Evolutionary conservation across 1,140 invertebrate genomes (phyloP).

Genomic region (Drosophila virilis): DNA sequence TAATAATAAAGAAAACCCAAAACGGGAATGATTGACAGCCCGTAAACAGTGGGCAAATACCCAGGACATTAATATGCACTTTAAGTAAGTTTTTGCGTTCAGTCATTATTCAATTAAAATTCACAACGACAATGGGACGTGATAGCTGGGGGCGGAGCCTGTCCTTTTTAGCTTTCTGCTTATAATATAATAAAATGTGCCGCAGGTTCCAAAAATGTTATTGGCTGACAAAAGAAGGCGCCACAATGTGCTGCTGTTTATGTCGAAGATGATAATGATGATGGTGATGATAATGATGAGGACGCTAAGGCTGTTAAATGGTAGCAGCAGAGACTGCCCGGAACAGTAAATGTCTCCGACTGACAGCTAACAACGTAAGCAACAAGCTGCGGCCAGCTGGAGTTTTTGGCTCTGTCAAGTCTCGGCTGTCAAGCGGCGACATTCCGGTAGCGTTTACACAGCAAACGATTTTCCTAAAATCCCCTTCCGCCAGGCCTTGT

Average conservation of each 20-base stretch:
- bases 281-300: neutral
- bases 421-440: constrained; percentile 28
- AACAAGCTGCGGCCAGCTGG: constrained; percentile 31
- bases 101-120: constrained; percentile 68
- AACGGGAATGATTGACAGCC: constrained; percentile 43
- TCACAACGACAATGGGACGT: constrained; percentile 16
- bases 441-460: constrained; percentile 5
- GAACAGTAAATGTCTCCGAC: constrained; percentile 11
- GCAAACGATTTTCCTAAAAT: constrained; percentile 9
- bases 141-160: neutral
- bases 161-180: constrained; percentile 28
- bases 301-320: constrained; percentile 6
- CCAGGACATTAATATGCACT: constrained; percentile 55
- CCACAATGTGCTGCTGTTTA: constrained; percentile 29
- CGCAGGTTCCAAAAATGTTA: constrained; percentile 47
- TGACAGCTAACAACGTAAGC: constrained; percentile 43
- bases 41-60: constrained; percentile 38
- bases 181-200: constrained; percentile 49
- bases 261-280: constrained; percentile 3
- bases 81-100: constrained; percentile 60
- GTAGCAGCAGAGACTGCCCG: neutral
- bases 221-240: constrained; percentile 41
- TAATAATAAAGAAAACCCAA: constrained; percentile 15
- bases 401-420: constrained; percentile 12
- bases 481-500: neutral